Conservation (phyloP, 2,113 vertebrate species). For the Chlorodrepanis virens region DNA sequence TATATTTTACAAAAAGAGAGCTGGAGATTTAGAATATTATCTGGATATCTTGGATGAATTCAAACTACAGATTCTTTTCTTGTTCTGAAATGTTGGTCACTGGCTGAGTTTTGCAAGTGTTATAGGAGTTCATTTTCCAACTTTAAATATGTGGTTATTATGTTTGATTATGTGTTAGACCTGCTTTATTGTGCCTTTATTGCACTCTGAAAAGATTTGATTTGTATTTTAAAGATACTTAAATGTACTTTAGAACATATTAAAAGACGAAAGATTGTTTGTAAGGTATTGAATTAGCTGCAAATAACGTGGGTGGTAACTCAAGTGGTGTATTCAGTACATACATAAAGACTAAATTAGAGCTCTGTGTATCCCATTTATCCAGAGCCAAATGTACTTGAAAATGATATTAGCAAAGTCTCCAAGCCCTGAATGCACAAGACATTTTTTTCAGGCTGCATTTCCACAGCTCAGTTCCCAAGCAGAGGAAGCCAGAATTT, state of each 20-base stretch:
- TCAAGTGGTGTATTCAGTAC: not conserved
- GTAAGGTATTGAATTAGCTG: constrained; percentile 1
- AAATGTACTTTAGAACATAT: not conserved
- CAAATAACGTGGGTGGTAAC: constrained; percentile 1
- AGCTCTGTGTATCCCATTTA: not conserved
- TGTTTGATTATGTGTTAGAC: not conserved
- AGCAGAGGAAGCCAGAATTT: not conserved
- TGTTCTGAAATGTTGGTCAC: not conserved
- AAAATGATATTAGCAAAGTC: not conserved
- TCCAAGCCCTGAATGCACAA: not conserved
- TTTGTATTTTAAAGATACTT: constrained; percentile 26
- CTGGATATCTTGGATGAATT: not conserved
- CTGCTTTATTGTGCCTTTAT: constrained; percentile 2
- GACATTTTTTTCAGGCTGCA: not conserved
- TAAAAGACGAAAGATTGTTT: constrained; percentile 13
- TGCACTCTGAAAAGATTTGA: not conserved
- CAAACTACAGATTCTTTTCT: not conserved
- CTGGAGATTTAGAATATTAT: not conserved
- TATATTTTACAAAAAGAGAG: not conserved
- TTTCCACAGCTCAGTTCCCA: not conserved
- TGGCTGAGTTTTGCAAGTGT: not conserved
- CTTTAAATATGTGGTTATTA: not conserved
- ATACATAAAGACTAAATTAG: not conserved
- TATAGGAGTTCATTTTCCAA: not conserved
- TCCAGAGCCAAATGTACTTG: not conserved